A percentile compares a stretch with the other conserved stretches of the same genome.
Conservation (phyloP, 2,888 invertebrate species). For the Thereva nobilitata region DNA sequence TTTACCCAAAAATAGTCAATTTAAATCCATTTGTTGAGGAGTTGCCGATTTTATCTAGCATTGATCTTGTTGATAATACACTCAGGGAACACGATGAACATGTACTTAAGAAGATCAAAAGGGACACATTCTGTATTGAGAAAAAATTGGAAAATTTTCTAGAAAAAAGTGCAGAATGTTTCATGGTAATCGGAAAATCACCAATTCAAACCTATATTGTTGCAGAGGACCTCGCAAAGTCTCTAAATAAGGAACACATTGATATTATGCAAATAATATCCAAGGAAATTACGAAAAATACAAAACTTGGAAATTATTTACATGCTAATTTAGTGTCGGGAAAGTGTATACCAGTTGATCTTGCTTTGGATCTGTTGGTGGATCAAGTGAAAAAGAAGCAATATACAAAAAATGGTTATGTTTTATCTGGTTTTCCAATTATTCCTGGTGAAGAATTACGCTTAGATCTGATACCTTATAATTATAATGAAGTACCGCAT, state of each 20-base stretch:
- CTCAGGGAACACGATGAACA: no score
- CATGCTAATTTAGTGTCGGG: slow-evolving; percentile 64
- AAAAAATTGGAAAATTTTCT: slow-evolving; percentile 24
- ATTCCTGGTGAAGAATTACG: slow-evolving; percentile 54
- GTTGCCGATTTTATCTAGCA: background rate
- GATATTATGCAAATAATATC: slow-evolving; percentile 62
- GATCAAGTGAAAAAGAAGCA: slow-evolving; percentile 61
- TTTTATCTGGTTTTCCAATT: slow-evolving; percentile 68
- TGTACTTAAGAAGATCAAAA: no score
- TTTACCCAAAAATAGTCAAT: slow-evolving; percentile 32
- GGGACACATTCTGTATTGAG: slow-evolving; percentile 2
- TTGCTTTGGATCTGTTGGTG: slow-evolving; percentile 61
- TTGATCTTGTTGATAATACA: no score
- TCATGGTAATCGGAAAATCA: slow-evolving; percentile 66
- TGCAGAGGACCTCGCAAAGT: slow-evolving; percentile 63
- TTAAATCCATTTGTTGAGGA: slow-evolving; percentile 39
- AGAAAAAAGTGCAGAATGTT: slow-evolving; percentile 57
- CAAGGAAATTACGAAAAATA: slow-evolving; percentile 64
- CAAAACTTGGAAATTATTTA: slow-evolving; percentile 63
- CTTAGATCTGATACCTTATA: slow-evolving; percentile 7
- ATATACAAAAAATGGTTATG: slow-evolving; percentile 66
- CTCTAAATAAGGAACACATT: slow-evolving; percentile 64
- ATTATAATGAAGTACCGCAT: slow-evolving; percentile 7
- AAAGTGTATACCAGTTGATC: slow-evolving; percentile 60
- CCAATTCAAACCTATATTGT: slow-evolving; percentile 61